These are phyloP conservation scores for Geococcyx californianus DNA, from an alignment of 2,113 vertebrate genomes.

Conservation along the genomic window DNA sequence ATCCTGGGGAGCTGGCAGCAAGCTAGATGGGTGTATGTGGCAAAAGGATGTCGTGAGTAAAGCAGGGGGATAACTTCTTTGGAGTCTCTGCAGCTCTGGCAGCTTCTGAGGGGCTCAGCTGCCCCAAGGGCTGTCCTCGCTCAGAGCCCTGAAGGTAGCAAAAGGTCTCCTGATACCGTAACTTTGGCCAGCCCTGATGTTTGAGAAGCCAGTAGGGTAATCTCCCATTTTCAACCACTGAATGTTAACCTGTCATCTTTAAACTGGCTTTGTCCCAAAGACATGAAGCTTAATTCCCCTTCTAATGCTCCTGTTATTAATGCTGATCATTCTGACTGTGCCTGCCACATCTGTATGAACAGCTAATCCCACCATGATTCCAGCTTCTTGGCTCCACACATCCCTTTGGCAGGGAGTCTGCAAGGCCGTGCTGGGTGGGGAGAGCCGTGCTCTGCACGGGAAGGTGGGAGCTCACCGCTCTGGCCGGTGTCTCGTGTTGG, in stretches of 20 bases:
- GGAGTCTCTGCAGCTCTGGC: background rate
- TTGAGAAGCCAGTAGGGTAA: background rate
- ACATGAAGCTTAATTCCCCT: background rate
- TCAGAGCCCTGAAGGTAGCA: background rate
- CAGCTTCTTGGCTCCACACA: background rate
- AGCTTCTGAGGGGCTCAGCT: background rate
- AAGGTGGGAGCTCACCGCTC: background rate
- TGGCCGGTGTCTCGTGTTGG: background rate
- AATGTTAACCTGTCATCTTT: background rate
- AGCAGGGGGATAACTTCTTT: background rate
- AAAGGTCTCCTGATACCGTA: background rate
- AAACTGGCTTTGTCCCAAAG: background rate
- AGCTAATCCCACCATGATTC: background rate
- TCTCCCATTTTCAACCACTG: background rate
- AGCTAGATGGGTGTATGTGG: background rate
- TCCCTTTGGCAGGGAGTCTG: background rate
- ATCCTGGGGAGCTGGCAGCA: background rate
- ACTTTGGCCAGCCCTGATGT: background rate
- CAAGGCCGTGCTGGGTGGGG: background rate
- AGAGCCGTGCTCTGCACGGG: accelerated
- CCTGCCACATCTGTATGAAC: background rate
- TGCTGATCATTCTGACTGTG: background rate
- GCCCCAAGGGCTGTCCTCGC: background rate
- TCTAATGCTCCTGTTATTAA: background rate
- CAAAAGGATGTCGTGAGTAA: background rate